Conservation (phyloP, 2,888 invertebrate genomes). For the Pharmacophagus antenor region DNA sequence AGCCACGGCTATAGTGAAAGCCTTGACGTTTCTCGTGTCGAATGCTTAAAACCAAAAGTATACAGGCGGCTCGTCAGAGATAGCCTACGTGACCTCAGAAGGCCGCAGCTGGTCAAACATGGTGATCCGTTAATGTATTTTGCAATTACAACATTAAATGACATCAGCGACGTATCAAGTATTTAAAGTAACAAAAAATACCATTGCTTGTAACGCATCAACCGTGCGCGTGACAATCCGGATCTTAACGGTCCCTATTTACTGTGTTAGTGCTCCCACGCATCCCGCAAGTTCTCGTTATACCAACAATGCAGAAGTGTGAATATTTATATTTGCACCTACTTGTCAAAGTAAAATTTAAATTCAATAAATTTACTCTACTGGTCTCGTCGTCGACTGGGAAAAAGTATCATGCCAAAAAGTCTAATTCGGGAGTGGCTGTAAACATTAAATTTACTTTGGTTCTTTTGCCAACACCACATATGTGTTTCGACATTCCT, state of each 20-base stretch:
- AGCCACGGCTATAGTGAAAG: slow-evolving; percentile 39
- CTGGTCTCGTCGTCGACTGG: slow-evolving; percentile 36
- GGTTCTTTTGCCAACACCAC: slow-evolving; percentile 40
- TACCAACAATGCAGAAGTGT: slow-evolving; percentile 38
- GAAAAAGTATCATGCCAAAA: slow-evolving; percentile 38
- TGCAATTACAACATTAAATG: slow-evolving; percentile 63
- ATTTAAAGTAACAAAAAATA: slow-evolving; percentile 16
- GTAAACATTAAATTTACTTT: slow-evolving; percentile 37
- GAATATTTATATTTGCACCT: slow-evolving; percentile 45
- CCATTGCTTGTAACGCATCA: slow-evolving; percentile 29
- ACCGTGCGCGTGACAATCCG: slow-evolving; percentile 32
- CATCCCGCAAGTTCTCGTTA: slow-evolving; percentile 48
- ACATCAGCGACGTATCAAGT: slow-evolving; percentile 52
- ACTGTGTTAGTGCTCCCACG: slow-evolving; percentile 48
- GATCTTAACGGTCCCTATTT: slow-evolving; percentile 37
- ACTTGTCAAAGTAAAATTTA: slow-evolving; percentile 41
- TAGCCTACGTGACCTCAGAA: slow-evolving; percentile 61
- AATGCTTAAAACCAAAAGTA: slow-evolving; percentile 37
- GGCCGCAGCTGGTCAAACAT: slow-evolving; percentile 73
- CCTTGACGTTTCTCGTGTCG: slow-evolving; percentile 31
- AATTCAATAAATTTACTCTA: slow-evolving; percentile 37
- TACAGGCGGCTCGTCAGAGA: slow-evolving; percentile 40
- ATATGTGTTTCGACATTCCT: slow-evolving; percentile 30
- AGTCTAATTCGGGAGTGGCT: slow-evolving; percentile 37
- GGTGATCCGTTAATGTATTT: slow-evolving; percentile 41